Evolutionary conservation across 1,140 invertebrate species (phyloP).

Genomic region (Drosophila bocqueti): DNA sequence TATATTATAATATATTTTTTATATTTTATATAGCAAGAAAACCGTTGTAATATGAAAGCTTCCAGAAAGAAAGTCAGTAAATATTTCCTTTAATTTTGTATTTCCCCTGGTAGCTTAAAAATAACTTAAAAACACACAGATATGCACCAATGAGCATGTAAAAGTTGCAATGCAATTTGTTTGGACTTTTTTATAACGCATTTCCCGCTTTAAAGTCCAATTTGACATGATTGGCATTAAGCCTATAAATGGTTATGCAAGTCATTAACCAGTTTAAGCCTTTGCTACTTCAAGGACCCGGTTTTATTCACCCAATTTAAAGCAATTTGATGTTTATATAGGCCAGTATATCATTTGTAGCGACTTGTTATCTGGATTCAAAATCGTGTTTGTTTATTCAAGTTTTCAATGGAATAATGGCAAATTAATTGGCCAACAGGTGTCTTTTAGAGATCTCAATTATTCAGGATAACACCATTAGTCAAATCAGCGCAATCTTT

Average conservation of each 20-base stretch:
- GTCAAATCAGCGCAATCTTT: neutral
- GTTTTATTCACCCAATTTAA: constrained; percentile 26
- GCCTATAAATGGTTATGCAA: constrained; percentile 42
- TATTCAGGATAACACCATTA: neutral
- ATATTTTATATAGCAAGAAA: neutral
- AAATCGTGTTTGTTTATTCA: constrained; percentile 9
- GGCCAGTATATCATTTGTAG: neutral
- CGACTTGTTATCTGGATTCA: neutral
- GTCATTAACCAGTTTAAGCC: constrained; percentile 25
- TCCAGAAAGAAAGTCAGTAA: no score
- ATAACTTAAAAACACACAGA: neutral
- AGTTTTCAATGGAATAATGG: neutral
- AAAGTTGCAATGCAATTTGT: constrained; percentile 1
- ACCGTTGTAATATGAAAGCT: neutral
- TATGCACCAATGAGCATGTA: neutral
- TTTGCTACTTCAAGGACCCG: constrained; percentile 31
- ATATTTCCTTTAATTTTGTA: no score
- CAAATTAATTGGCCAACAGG: neutral
- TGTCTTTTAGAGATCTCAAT: neutral
- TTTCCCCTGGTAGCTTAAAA: constrained; percentile 2
- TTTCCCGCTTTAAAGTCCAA: constrained; percentile 36
- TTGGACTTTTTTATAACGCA: constrained; percentile 17
- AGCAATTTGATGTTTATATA: constrained; percentile 7
- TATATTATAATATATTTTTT: neutral
- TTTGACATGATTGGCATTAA: constrained; percentile 22